These are phyloP conservation scores for Bergia sp. DNA, from an alignment of 92 coral and sea anemone species.

Conservation along the genomic window DNA sequence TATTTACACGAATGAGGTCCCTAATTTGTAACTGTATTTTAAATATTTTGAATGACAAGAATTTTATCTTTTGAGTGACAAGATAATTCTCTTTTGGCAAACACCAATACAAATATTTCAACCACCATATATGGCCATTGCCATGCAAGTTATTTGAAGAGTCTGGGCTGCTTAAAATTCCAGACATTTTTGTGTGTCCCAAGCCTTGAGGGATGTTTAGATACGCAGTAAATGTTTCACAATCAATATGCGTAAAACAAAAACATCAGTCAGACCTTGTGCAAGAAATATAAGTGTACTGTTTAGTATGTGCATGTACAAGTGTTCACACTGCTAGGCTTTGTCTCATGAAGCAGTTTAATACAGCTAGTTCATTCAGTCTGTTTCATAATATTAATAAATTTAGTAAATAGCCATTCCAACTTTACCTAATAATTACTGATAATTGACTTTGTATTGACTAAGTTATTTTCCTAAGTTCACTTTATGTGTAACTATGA, in stretches of 20 bases:
- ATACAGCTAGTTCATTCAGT: too few species aligned
- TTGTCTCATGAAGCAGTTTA: neutral
- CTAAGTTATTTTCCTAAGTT: too few species aligned
- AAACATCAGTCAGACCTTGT: neutral
- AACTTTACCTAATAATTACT: too few species aligned
- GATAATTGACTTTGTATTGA: too few species aligned
- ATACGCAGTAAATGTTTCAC: neutral
- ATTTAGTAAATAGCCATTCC: too few species aligned
- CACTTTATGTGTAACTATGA: too few species aligned
- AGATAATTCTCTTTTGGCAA: neutral
- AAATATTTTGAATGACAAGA: neutral
- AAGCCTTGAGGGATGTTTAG: neutral
- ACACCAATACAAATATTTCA: constrained; percentile 27
- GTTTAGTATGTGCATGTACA: neutral
- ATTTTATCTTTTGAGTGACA: neutral
- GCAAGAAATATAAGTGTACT: too few species aligned
- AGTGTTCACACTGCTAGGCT: neutral
- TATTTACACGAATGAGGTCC: neutral
- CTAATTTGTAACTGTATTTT: neutral
- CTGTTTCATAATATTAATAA: too few species aligned
- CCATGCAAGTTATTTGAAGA: constrained; percentile 30
- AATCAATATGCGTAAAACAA: neutral
- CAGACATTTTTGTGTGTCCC: constrained; percentile 3
- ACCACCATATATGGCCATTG: constrained; percentile 24
- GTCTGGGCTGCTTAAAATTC: constrained; percentile 13